Evolutionary conservation across 2,888 invertebrate species (phyloP).

Genomic region (Dione juno): DNA sequence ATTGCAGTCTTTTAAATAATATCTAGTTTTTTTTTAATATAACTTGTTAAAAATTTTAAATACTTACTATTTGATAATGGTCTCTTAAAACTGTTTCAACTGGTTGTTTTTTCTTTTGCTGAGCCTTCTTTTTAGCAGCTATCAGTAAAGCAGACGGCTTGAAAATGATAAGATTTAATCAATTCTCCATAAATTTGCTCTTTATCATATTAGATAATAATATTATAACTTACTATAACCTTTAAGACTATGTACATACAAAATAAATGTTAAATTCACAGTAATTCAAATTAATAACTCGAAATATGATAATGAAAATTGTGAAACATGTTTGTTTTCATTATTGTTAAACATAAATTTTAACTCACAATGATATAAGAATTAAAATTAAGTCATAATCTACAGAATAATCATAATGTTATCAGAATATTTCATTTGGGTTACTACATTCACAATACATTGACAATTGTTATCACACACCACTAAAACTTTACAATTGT

Average conservation of each 20-base stretch:
- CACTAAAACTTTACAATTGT: neutral
- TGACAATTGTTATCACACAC: neutral
- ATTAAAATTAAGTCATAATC: too few relatives aligned
- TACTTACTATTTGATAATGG: constrained; percentile 86
- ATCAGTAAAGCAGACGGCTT: constrained; percentile 83
- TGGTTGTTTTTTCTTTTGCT: constrained; percentile 81
- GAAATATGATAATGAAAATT: neutral
- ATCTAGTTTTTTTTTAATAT: neutral
- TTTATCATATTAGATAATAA: constrained; percentile 20
- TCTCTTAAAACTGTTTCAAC: constrained; percentile 82
- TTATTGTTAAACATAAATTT: neutral
- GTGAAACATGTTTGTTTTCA: neutral
- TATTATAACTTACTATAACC: neutral
- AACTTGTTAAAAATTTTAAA: neutral
- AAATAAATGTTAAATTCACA: neutral
- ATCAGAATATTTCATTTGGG: neutral
- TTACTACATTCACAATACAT: neutral
- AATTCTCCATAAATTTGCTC: constrained; percentile 6
- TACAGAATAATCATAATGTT: neutral
- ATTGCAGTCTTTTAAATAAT: too few relatives aligned
- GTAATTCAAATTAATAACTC: neutral
- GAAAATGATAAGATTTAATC: constrained; percentile 23
- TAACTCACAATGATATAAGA: neutral
- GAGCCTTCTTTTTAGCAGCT: constrained; percentile 88
- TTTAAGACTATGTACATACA: constrained; percentile 2